Base-by-base conservation (phyloP, 2,797 vertebrate species). In the Enteromius thamalakanensis region DNA sequence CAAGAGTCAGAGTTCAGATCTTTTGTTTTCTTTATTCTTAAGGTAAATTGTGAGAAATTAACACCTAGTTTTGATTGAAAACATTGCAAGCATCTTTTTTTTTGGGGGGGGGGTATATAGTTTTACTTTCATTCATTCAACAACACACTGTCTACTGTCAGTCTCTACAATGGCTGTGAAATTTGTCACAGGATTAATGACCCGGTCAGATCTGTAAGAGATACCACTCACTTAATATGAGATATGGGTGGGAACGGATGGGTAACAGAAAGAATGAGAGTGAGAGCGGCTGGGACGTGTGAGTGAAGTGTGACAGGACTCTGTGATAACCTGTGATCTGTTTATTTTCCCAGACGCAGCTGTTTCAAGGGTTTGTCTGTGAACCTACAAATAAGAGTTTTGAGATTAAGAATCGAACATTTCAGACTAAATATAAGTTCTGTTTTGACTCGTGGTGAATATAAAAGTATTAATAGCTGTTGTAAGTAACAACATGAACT, bases 241-340 rank as follows among this genome's bases (percentile, higher is more conserved):
- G 81, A 82, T 76, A 76, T 58, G 45, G 40, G 34, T 55, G 70
- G n/a, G 58, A 53, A 74, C 0, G 34, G 53, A 78, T 21, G n/a
- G 53, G 15, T 47, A 17, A 71, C 65, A 65, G 29, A 32, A 32
- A 32, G 29, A 32, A 32, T 32, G 67, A 69, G 53, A 49, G 76
- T 37, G 53, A 45, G 40, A 79, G 55, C 17, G 4, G 47, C 58
- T 65, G 76, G 64, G 64, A 71, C 14, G 26, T 75, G 77, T 84
- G 77, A 65, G 70, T 79, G 81, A 86, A 37, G 75, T 78, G 53
- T 75, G 82, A 78, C 82, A 83, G 82, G 75, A 70, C 82, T 45
- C 42, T 34, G 47, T 37, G 82, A 78, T 83, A 83, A 83, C 40
- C 75, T 78, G 49, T 40, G 65, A 49, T 71, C 65, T 81, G 55